Base-by-base conservation (phyloP, 2,113 vertebrate genomes). In the Pterocles burchelli region DNA sequence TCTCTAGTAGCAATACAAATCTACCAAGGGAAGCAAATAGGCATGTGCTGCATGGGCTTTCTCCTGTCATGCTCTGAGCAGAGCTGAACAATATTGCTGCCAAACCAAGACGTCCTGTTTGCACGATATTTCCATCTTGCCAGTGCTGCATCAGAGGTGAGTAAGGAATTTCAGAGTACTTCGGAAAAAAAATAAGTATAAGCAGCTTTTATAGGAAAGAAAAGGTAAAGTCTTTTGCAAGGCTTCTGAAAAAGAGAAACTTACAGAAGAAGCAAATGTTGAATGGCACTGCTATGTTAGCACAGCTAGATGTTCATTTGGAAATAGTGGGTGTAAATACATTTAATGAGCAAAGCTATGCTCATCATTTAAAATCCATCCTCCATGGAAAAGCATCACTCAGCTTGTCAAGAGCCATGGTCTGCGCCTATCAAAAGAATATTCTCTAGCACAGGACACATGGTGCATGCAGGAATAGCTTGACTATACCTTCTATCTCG, bases 61-160 rank as follows among this genome's bases (percentile, higher is more conserved):
- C 59, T 86, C 11, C 19, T 81, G 5, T 22, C 28, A 1, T 28
- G 22, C 61, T 86, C 61, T 65, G 52, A 84, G 59, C 48, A 93
- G 55, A 84, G 29, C 61, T 77, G 57, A 77, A 80, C n/a, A 57
- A 68, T 49, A 22, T 25, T 43, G 21, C 74, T 90, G 59, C 72
- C 91, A 88, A 95, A 80, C n/a, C 66, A 80, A 91, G 38, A 81
- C 59, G 90, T 80, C 95, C 75, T 86, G 45, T 84, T 88, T 90
- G 63, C 38, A 48, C 1, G 15, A 1, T 36, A 54, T 74, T 91
- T 94, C 87, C 83, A 36, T 71, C 59, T 81, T n/a, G 43, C 33
- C 55, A 38, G 33, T n/a, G n/a, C 49, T 68, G n/a, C 0, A 0
- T 75, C 88, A n/a, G 34, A 86, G 51, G 36, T 73, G 46, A 97